Base-by-base conservation (phyloP, 2,888 invertebrate species). In the Selenia dentaria region DNA sequence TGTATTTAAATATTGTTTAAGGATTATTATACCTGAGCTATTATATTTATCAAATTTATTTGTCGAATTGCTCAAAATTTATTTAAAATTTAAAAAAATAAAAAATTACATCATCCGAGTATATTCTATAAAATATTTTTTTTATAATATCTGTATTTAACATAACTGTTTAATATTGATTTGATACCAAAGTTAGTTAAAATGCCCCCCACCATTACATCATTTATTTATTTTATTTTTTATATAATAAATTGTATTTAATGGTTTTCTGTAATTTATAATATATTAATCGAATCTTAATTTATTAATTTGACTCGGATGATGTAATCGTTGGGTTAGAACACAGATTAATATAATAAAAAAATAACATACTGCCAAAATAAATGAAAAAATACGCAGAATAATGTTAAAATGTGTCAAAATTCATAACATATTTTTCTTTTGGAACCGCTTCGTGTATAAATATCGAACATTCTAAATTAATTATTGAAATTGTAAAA, bases 391-490 rank as follows among this genome's bases (percentile, higher is more conserved):
- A 33, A 47, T 49, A 54, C 54, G 63, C 59, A 55, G 59, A 55
- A 18, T 28, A 37, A 27, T 8, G 37, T 32, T 52, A 47, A 57
- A 58, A 51, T 55, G 70, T 78, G 74, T 79, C 75, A 74, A 75
- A 73, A 62, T 52, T 49, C 53, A 58, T 67, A 3, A 27, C 16
- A 24, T 31, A 37, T 2, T 16, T 4, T 52, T 64, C 54, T 51
- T 54, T 60, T 53, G 33, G 47, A 56, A 46, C 41, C 59, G 51
- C 60, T 57, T 57, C 48, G 44, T 49, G 53, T 47, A 55, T 45
- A 56, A 58, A 62, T 54, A 56, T 55, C 54, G 51, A 52, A 70
- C 67, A 74, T 83, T 83, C 79, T 82, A 83, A 83, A 84, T 79
- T 81, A 76, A 74, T 70, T 67, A 54, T 69, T 72, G 54, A 55